phyloP scores from a whole-genome alignment of 2,113 vertebrate genomes.

The Elaphurus davidianus region DNA sequence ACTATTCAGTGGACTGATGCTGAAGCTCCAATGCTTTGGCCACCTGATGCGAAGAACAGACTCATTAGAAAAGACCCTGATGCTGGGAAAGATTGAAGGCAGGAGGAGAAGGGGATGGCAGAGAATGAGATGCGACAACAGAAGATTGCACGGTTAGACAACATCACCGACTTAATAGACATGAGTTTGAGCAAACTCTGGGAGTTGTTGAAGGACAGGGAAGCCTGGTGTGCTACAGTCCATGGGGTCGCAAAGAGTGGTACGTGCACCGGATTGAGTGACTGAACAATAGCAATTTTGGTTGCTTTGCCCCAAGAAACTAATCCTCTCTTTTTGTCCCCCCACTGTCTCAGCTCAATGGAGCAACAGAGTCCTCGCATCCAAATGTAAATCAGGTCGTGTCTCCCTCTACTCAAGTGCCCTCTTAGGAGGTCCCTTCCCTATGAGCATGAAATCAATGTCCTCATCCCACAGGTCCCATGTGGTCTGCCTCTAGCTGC shows the following conservation, averaged over 20 bases:
- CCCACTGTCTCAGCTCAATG: background rate
- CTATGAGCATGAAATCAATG: background rate
- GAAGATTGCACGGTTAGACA: rapidly evolving
- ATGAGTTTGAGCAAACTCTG: background rate
- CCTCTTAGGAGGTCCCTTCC: background rate
- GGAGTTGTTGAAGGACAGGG: background rate
- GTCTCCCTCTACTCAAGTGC: background rate
- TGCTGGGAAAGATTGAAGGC: background rate
- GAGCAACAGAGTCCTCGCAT: too few species aligned
- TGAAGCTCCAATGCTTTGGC: background rate
- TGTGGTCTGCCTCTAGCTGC: background rate
- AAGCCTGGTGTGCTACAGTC: background rate
- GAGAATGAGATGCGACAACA: background rate
- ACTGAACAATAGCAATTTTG: background rate
- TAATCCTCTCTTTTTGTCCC: background rate
- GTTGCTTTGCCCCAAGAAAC: background rate
- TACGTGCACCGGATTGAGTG: background rate
- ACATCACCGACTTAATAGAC: rapidly evolving
- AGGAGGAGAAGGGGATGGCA: rapidly evolving
- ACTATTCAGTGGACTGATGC: background rate
- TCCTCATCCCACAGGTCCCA: background rate
- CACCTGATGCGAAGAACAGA: background rate
- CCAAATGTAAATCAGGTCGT: background rate
- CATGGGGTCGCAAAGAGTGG: background rate
- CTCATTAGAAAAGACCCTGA: background rate